Base-by-base conservation (phyloP, 2,797 vertebrate species). In the Coregonus sp. region DNA sequence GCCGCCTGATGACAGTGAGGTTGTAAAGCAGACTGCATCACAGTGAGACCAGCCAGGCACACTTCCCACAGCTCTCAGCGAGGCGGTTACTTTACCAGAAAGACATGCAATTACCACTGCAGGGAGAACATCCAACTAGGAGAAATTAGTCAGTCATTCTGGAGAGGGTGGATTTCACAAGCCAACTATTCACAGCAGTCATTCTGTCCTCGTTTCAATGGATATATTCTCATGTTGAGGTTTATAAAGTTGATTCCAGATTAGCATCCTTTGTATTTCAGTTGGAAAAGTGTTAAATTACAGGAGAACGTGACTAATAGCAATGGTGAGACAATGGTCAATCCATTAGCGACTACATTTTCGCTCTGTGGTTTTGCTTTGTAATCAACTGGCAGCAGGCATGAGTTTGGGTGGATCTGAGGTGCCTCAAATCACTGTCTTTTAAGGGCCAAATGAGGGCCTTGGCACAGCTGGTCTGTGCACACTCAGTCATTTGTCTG, bases 401-500 rank as follows among this genome's bases (percentile, higher is more conserved):
- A 70, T 12, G 73, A 33, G 16, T 70, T 77, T 5, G 72, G 73
- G 77, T 50, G 79, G 76, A 77, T 87, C 82, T 81, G 78, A 77
- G 84, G 54, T 86, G 79, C 83, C 25, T 35, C 73, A 74, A 25
- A 50, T 74, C 68, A 54, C 85, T 77, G 82, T 83, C 75, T 76
- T 63, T 75, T 74, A 85, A 75, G 54, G 80, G 78, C 82, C 78
- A 89, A 82, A 88, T 78, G 75, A 82, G 74, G 81, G 86, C 74
- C 80, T 85, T 69, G 79, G 47, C 84, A 78, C 75, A 78, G 80
- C 86, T 68, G 69, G 75, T 82, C 75, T 79, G 1, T 56, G 83
- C 77, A 76, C 75, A 47, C 78, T 82, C 75, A 75, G 85, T 90
- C 85, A 88, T 92, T 91, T 87, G 84, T 82, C 63, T 78, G 76